Conservation (phyloP, 1,140 invertebrate species). For the Belonocnema kinseyi region DNA sequence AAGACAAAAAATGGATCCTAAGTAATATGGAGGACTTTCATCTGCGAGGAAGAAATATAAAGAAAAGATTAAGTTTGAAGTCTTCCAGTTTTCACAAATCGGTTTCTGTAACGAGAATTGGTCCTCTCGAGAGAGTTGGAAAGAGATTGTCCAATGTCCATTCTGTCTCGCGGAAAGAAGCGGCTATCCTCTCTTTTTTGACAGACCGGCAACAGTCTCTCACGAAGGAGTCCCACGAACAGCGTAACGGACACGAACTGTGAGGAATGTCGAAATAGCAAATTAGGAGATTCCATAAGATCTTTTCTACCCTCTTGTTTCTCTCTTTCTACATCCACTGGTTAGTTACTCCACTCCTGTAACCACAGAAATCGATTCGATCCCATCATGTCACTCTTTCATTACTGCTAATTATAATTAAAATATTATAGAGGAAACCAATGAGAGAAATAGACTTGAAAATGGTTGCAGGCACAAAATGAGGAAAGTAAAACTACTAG, state of each 20-base stretch:
- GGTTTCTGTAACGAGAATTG: slow-evolving; percentile 18
- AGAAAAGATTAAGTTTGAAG: slow-evolving; percentile 7
- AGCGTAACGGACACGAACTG: slow-evolving; percentile 60
- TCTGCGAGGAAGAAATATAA: slow-evolving; percentile 24
- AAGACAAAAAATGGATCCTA: too few species aligned
- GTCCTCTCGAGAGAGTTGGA: not conserved
- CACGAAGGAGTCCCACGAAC: slow-evolving; percentile 66
- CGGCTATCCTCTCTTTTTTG: slow-evolving; percentile 65
- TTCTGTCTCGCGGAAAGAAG: slow-evolving; percentile 46
- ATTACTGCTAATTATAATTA: not conserved
- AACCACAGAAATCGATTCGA: slow-evolving; percentile 10
- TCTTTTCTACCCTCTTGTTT: slow-evolving; percentile 49
- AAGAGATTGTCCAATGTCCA: slow-evolving; percentile 2
- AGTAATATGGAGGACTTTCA: not conserved
- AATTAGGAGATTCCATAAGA: slow-evolving; percentile 71
- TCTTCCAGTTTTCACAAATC: not conserved
- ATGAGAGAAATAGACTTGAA: too few species aligned
- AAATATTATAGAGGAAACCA: not conserved
- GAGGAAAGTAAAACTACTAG: too few species aligned
- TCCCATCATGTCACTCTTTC: not conserved
- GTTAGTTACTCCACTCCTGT: not conserved
- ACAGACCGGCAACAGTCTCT: slow-evolving; percentile 63
- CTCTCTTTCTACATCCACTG: slow-evolving; percentile 43
- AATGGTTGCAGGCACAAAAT: too few species aligned
- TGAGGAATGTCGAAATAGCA: slow-evolving; percentile 71